These are phyloP conservation scores for Cataglyphis albicans DNA, from an alignment of 2,888 invertebrate species.

Conservation along the genomic window DNA sequence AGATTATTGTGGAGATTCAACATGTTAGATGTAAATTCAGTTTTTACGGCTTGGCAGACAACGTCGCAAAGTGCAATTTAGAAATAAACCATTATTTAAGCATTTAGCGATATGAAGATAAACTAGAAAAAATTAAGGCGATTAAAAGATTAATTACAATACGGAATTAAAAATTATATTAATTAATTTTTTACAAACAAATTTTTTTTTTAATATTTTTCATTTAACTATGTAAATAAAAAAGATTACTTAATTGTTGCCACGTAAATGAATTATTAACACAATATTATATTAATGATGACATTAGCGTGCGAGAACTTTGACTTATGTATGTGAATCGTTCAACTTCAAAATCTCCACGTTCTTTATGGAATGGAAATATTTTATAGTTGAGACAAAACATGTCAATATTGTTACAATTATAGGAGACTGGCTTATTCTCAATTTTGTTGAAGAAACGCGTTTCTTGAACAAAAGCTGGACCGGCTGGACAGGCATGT, in stretches of 20 bases:
- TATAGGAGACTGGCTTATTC: slow-evolving; percentile 34
- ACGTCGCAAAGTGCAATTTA: background rate
- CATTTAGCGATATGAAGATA: background rate
- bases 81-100: background rate
- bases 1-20: slow-evolving; percentile 38
- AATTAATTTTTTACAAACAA: background rate
- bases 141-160: background rate
- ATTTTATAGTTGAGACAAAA: slow-evolving; percentile 16
- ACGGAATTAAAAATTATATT: background rate
- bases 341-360: background rate
- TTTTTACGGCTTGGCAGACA: background rate
- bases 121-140: background rate
- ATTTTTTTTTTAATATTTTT: background rate
- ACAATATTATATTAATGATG: background rate
- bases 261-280: background rate
- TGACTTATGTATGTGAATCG: background rate
- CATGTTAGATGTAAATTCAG: slow-evolving; percentile 31
- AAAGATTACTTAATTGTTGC: background rate
- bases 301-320: background rate
- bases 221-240: background rate
- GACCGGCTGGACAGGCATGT: slow-evolving; percentile 19
- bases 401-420: background rate
- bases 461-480: slow-evolving; percentile 30
- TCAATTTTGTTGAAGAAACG: slow-evolving; percentile 28
- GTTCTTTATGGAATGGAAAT: slow-evolving; percentile 8